These are phyloP conservation scores for Dione juno DNA, from an alignment of 2,888 invertebrate species.

Conservation along the genomic window DNA sequence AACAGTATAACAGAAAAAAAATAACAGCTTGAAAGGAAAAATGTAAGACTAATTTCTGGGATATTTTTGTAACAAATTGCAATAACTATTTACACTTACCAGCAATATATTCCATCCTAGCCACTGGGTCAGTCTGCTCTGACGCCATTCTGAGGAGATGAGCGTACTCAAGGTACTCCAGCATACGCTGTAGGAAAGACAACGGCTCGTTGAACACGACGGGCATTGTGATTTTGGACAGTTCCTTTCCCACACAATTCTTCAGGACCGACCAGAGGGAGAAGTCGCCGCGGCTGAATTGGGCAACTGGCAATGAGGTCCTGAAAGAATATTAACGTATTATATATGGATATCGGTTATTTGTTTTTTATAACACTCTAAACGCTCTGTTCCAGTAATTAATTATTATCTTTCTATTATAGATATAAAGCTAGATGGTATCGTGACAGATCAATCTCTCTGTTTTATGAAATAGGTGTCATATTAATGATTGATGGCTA, in stretches of 20 bases:
- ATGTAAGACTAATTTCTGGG: not conserved
- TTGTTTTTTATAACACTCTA: too few species aligned
- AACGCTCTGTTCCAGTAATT: too few species aligned
- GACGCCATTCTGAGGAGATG: slow-evolving; percentile 88
- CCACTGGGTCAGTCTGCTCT: slow-evolving; percentile 89
- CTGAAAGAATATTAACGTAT: slow-evolving; percentile 66
- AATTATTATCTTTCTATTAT: too few species aligned
- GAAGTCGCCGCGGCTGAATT: slow-evolving; percentile 90
- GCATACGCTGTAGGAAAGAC: slow-evolving; percentile 96
- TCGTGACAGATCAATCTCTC: too few species aligned
- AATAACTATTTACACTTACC: slow-evolving; percentile 9
- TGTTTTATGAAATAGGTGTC: too few species aligned
- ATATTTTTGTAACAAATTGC: not conserved
- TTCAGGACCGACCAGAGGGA: slow-evolving; percentile 95
- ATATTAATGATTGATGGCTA: too few species aligned
- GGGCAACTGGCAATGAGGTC: slow-evolving; percentile 87
- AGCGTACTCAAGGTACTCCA: slow-evolving; percentile 97
- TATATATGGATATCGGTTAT: not conserved
- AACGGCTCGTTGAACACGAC: slow-evolving; percentile 98
- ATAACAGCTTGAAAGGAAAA: too few species aligned
- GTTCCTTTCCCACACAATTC: slow-evolving; percentile 95
- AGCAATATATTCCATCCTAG: slow-evolving; percentile 87
- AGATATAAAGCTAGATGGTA: too few species aligned
- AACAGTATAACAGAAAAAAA: not conserved
- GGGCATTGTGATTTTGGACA: slow-evolving; percentile 98